These are phyloP conservation scores for Homarus gammarus DNA, from an alignment of 2,888 invertebrate genomes.

Conservation along the genomic window DNA sequence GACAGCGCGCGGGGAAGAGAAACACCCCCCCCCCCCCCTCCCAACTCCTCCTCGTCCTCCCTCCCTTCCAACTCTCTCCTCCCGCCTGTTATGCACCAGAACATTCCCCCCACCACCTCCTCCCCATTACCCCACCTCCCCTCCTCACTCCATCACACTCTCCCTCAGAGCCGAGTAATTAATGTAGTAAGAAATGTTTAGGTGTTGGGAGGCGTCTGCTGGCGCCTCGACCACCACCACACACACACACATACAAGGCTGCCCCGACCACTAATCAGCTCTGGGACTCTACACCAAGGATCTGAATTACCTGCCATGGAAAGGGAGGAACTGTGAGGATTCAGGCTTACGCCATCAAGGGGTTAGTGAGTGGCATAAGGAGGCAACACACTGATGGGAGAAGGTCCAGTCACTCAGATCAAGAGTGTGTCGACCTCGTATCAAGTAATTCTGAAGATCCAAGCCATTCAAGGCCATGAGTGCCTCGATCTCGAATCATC, in stretches of 20 bases:
- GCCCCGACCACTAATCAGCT: constrained; percentile 32
- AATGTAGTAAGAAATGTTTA: constrained; percentile 49
- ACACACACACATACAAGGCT: constrained; percentile 7
- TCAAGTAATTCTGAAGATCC: too few species aligned
- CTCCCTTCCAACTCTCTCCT: neutral
- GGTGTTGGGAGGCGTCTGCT: constrained; percentile 12
- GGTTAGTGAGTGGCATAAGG: neutral
- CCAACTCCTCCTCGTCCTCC: neutral
- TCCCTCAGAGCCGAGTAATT: constrained; percentile 53
- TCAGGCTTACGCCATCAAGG: neutral
- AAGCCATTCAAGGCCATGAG: too few species aligned
- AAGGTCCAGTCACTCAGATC: too few species aligned
- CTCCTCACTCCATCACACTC: constrained; percentile 26
- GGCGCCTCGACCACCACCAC: neutral
- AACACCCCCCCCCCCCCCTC: constrained; percentile 6
- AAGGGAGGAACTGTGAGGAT: neutral
- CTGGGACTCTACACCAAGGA: constrained; percentile 28
- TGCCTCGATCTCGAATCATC: too few species aligned
- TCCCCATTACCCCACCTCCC: neutral
- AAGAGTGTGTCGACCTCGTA: too few species aligned
- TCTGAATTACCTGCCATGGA: constrained; percentile 28
- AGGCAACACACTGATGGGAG: neutral
- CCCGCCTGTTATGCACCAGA: neutral
- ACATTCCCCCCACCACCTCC: constrained; percentile 7
- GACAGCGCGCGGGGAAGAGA: constrained; percentile 52